Evolutionary conservation across 1,140 invertebrate species (phyloP).

Genomic region (Panagrolaimus sp.): DNA sequence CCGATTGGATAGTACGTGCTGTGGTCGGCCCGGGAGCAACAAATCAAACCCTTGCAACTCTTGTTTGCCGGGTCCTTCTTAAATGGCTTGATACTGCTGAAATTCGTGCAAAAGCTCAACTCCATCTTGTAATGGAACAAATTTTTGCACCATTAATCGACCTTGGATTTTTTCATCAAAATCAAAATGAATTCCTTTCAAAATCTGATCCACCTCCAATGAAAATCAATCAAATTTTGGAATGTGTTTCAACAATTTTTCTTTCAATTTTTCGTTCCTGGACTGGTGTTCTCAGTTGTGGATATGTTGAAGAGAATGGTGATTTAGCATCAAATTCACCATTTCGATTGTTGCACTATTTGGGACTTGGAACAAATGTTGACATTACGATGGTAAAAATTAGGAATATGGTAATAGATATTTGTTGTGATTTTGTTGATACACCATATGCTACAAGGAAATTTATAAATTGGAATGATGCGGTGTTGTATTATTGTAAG

Average conservation of each 20-base stretch:
- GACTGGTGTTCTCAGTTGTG: constrained; percentile 27
- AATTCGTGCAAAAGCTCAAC: not conserved
- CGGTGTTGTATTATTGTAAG: constrained; percentile 27
- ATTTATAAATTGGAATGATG: constrained; percentile 26
- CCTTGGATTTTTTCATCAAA: constrained; percentile 32
- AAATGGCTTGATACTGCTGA: constrained; percentile 24
- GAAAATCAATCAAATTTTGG: constrained; percentile 18
- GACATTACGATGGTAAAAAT: constrained; percentile 10
- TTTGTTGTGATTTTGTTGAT: constrained; percentile 35
- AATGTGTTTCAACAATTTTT: constrained; percentile 18
- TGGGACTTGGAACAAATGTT: not conserved
- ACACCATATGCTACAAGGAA: constrained; percentile 23
- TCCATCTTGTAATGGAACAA: constrained; percentile 22
- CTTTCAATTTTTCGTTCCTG: constrained; percentile 31
- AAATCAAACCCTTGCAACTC: constrained; percentile 2
- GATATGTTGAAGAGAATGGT: not conserved
- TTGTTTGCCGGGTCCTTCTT: constrained; percentile 15
- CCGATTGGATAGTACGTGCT: constrained; percentile 24
- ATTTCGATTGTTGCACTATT: constrained; percentile 9
- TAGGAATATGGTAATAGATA: constrained; percentile 30
- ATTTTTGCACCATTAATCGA: constrained; percentile 31
- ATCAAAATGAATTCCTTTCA: not conserved
- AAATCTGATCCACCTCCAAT: not conserved
- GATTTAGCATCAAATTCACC: constrained; percentile 20
- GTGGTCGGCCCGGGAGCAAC: constrained; percentile 19